Evolutionary conservation across 2,113 vertebrate genomes (phyloP).

Genomic region (Cochlearius cochlearius): DNA sequence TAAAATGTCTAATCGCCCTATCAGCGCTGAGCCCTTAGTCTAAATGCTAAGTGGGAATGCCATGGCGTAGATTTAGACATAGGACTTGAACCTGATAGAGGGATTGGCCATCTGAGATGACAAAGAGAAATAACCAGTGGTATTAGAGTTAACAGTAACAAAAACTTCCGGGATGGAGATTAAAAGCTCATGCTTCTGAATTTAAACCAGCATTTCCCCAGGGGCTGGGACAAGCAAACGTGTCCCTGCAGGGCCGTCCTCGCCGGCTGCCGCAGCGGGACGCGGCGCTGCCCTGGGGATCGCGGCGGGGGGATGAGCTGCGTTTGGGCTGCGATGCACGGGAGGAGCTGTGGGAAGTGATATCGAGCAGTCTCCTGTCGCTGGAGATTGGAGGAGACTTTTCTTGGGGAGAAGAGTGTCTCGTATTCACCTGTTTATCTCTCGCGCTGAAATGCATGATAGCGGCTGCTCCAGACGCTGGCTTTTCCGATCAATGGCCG

Average conservation of each 20-base stretch:
- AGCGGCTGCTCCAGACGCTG: neutral
- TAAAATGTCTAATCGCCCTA: neutral
- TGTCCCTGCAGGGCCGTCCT: neutral
- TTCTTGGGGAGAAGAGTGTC: neutral
- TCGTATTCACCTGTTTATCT: neutral
- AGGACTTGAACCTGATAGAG: neutral
- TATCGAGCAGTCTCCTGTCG: neutral
- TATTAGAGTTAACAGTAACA: neutral
- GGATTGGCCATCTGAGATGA: neutral
- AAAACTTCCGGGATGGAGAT: neutral
- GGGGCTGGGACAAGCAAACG: fast-evolving
- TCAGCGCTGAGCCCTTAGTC: neutral
- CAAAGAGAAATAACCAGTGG: neutral
- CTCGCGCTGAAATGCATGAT: neutral
- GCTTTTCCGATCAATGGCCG: neutral
- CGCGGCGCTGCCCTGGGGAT: neutral
- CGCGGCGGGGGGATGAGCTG: neutral
- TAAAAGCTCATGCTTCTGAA: neutral
- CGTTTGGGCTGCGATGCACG: neutral
- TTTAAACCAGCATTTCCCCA: neutral
- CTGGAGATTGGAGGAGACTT: neutral
- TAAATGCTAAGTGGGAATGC: neutral
- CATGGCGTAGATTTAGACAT: neutral
- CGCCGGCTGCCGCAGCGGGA: fast-evolving
- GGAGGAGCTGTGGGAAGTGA: neutral